Conservation (phyloP, 2,888 invertebrate genomes). For the Pachliopta kotzebuea region DNA sequence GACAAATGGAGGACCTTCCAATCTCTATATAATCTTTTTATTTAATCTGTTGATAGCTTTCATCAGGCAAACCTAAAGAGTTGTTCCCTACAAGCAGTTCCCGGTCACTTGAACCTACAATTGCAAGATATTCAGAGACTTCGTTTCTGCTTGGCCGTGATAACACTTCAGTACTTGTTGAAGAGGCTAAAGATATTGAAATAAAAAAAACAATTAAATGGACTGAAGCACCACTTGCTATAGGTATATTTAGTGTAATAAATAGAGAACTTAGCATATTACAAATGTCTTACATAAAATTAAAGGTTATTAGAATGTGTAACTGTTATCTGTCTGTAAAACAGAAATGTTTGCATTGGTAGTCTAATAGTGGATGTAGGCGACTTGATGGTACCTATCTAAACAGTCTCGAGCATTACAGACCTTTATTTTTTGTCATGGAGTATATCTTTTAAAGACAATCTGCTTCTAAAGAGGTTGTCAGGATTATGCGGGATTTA, state of each 20-base stretch:
- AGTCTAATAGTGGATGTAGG: too few relatives aligned
- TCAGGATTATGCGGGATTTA: too few relatives aligned
- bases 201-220: conserved; percentile 88
- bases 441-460: too few relatives aligned
- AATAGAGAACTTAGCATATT: neutral
- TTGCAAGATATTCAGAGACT: conserved; percentile 87
- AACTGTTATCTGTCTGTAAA: too few relatives aligned
- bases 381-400: too few relatives aligned
- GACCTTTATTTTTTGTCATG: too few relatives aligned
- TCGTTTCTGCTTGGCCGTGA: conserved; percentile 93
- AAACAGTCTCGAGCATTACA: too few relatives aligned
- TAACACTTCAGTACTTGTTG: conserved; percentile 91
- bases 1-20: too few relatives aligned
- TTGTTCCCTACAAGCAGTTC: conserved; percentile 91
- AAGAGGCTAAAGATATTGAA: conserved; percentile 77
- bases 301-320: neutral
- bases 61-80: conserved; percentile 85
- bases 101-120: conserved; percentile 89
- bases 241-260: conserved; percentile 68
- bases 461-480: too few relatives aligned
- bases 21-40: neutral
- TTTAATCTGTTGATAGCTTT: conserved; percentile 47
- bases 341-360: too few relatives aligned
- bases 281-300: neutral
- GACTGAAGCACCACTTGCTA: conserved; percentile 87